Conservation (phyloP, 2,888 invertebrate genomes). For the Hyposoter didymator region DNA sequence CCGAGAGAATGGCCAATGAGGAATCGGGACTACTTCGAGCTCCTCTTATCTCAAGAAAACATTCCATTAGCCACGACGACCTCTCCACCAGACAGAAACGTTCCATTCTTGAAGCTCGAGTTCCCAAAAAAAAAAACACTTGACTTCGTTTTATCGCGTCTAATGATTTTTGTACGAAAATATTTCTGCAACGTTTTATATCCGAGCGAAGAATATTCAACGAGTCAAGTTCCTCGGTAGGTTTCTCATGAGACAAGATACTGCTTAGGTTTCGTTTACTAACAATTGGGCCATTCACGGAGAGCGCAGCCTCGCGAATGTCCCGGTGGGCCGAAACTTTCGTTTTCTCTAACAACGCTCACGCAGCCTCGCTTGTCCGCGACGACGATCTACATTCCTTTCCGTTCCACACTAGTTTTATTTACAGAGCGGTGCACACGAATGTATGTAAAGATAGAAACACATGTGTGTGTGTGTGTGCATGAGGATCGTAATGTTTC, state of each 20-base stretch:
- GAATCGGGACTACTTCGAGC: slow-evolving; percentile 40
- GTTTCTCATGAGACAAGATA: slow-evolving; percentile 21
- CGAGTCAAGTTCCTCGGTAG: background rate
- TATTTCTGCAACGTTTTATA: background rate
- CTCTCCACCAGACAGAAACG: too few species aligned
- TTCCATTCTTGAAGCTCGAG: background rate
- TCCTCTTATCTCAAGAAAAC: slow-evolving; percentile 59
- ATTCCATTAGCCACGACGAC: slow-evolving; percentile 63
- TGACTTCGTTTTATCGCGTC: background rate
- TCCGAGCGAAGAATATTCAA: background rate
- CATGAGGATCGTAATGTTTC: background rate
- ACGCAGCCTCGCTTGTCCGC: slow-evolving; percentile 42
- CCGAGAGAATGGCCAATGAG: slow-evolving; percentile 13
- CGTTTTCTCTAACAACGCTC: slow-evolving; percentile 64
- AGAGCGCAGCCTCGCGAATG: slow-evolving; percentile 8
- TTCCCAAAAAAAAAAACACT: background rate
- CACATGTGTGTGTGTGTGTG: background rate
- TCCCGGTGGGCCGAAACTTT: slow-evolving; percentile 62
- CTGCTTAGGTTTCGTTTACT: slow-evolving; percentile 8
- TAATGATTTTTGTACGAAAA: background rate
- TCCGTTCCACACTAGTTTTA: slow-evolving; percentile 31
- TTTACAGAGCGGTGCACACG: slow-evolving; percentile 8
- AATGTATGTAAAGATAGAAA: background rate
- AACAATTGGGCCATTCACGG: slow-evolving; percentile 37
- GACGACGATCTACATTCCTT: slow-evolving; percentile 58